Conservation (phyloP, 2,797 vertebrate genomes). For the Molossus alvarezi region DNA sequence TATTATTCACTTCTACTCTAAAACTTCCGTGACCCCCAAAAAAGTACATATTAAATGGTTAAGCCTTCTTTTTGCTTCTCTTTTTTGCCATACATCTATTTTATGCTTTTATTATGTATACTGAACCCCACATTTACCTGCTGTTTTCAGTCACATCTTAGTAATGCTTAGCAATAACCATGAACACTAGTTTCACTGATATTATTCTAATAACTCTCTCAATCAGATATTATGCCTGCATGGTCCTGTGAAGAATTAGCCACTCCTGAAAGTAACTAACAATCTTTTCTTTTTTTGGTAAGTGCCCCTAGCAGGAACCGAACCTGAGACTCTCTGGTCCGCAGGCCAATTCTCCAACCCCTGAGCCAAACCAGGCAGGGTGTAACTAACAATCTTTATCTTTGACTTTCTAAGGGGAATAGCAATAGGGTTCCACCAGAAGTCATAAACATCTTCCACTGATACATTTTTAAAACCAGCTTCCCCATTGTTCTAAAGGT, state of each 20-base stretch:
- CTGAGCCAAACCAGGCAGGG: too few species aligned
- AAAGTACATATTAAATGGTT: conserved; percentile 1
- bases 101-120: not conserved
- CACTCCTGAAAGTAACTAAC: not conserved
- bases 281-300: too few species aligned
- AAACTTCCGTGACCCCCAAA: not conserved
- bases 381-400: not conserved
- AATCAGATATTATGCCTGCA: not conserved
- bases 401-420: conserved; percentile 30
- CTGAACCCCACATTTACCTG: not conserved
- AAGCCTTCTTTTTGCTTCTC: not conserved
- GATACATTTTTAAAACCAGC: not conserved
- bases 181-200: not conserved
- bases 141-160: conserved; percentile 37
- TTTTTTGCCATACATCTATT: not conserved
- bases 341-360: too few species aligned
- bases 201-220: not conserved
- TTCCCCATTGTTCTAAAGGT: not conserved
- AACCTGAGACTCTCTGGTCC: too few species aligned
- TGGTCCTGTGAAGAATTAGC: not conserved
- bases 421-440: not conserved
- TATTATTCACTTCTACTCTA: not conserved
- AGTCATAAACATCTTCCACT: not conserved
- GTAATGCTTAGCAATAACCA: conserved; percentile 8
- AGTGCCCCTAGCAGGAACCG: too few species aligned